Base-by-base conservation (phyloP, 2,113 vertebrate genomes). In the Corapipo altera region DNA sequence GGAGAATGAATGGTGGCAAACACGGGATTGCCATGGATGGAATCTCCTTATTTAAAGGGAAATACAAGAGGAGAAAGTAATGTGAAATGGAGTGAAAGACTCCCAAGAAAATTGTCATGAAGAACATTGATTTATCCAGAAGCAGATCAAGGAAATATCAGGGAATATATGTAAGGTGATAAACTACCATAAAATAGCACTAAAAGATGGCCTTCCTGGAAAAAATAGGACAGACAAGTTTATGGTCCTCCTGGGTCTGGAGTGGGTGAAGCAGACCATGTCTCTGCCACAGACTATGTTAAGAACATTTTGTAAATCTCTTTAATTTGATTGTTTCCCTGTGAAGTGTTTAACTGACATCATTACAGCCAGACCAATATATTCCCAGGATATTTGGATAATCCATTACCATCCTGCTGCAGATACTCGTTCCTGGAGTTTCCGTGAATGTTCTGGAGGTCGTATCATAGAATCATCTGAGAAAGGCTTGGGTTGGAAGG, bases 11-110 rank as follows among this genome's bases (percentile, higher is more conserved):
- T 37, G 39, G 15, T 19, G 41, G 10, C n/a, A 62, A 93, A 69
- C 1, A 23, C 24, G 78, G 10, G 30, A 26, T 3, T 72, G 18
- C 4, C 51, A 6, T 19, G 27, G 28, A 6, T 16, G 27, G 26
- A 52, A 65, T 30, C 23, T 35, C 20, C 9, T 85, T 41, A 17
- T 82, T 57, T 30, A 88, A 55, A 66, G 23, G 49, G 82, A 88
- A 75, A 27, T 23, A 35, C 0, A 0, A 11, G 2, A 4, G 8
- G 2, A 61, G 21, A 57, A 74, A 91, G 17, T 1, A 74, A 58
- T 4, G 2, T 11, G 49, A 57, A 8, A 11, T 7, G 59, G 39
- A 76, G 13, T 33, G 9, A 52, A 86, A 65, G 16, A 23, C 13
- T 90, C 33, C 10, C 4, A 18, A 44, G 43, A 78, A 93, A 66